phyloP scores from a whole-genome alignment of 37 sponge, comb jelly and placozoan genomes.

The Haliclona indistincta region DNA sequence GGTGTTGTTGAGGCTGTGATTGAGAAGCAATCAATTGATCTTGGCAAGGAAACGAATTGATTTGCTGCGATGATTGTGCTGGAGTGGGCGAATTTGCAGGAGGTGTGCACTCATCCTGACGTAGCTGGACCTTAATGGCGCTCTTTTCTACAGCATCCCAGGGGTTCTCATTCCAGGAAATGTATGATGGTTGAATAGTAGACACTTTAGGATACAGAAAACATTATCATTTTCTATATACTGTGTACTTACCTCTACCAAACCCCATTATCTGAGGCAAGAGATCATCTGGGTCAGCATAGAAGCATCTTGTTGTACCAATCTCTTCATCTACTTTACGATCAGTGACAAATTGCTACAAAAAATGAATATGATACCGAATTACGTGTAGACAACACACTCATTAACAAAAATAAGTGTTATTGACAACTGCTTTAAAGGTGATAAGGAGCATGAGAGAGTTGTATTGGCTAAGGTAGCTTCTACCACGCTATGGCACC shows the following conservation, averaged over 20 bases:
- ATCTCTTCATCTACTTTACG: conserved; percentile 80
- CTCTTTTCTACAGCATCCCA: conserved; percentile 29
- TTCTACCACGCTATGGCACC: no score
- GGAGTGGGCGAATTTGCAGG: not conserved
- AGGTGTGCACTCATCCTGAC: not conserved
- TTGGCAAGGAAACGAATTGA: not conserved
- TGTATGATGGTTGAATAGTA: conserved; percentile 32
- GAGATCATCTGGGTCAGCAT: conserved; percentile 45
- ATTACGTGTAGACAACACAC: not conserved
- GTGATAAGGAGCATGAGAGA: no score
- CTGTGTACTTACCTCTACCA: conserved; percentile 46
- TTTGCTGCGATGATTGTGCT: not conserved
- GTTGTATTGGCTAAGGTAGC: no score
- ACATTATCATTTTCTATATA: not conserved
- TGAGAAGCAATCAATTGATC: not conserved
- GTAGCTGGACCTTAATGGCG: not conserved
- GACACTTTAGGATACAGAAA: conserved; percentile 14
- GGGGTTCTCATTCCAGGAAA: conserved; percentile 53
- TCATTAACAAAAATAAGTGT: not conserved
- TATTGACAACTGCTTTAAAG: no score
- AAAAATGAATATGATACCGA: not conserved
- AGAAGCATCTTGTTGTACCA: conserved; percentile 47
- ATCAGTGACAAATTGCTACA: conserved; percentile 69
- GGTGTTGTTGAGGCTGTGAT: no score
- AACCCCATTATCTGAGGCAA: conserved; percentile 57